These are phyloP conservation scores for Myotis davidii DNA, from an alignment of 2,113 vertebrate genomes.

Conservation along the genomic window DNA sequence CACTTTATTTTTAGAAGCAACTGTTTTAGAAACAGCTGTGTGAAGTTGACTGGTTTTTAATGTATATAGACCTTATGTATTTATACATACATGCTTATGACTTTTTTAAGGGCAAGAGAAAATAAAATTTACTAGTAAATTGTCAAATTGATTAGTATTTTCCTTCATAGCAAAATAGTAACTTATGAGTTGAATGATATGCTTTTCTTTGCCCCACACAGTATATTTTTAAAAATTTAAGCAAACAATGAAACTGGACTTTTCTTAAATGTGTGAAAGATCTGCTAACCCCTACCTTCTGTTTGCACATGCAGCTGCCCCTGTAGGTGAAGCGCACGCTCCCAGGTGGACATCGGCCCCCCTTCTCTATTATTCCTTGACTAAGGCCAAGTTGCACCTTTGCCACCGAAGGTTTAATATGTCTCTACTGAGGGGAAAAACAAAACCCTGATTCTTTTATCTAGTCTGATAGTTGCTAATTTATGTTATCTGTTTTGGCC, in stretches of 20 bases:
- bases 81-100: background rate
- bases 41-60: background rate
- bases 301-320: background rate
- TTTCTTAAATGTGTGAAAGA: background rate
- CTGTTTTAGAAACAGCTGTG: constrained; percentile 17
- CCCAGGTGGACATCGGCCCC: fast-evolving
- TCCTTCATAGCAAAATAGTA: background rate
- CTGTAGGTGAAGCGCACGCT: background rate
- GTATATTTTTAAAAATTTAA: background rate
- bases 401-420: background rate
- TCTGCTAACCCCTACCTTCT: background rate
- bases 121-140: background rate
- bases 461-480: background rate
- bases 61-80: background rate
- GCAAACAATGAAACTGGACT: background rate
- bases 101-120: background rate
- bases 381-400: background rate
- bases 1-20: constrained; percentile 44
- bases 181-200: background rate
- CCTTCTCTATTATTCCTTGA: background rate
- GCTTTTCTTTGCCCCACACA: background rate
- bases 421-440: background rate
- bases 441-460: background rate
- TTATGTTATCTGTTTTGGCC: background rate
- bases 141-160: background rate